Conservation (phyloP, 2,797 vertebrate species). For the Lithobates sylvaticus region DNA sequence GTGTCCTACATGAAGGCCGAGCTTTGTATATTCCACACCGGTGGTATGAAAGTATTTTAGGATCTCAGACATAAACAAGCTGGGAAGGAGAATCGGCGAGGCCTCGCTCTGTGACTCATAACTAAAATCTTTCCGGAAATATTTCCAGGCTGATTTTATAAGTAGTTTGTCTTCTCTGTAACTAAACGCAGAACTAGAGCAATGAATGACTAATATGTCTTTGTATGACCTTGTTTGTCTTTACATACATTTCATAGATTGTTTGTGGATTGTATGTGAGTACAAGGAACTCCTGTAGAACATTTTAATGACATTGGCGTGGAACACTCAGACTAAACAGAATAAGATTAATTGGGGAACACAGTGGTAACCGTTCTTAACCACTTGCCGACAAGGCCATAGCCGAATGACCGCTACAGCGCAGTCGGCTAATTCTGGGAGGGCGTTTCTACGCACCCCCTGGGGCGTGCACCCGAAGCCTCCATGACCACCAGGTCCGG, state of each 20-base stretch:
- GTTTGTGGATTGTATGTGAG: too few species aligned
- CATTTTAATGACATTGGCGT: too few species aligned
- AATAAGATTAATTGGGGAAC: too few species aligned
- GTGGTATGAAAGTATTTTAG: conserved; percentile 40
- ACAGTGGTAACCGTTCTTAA: too few species aligned
- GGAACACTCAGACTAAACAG: too few species aligned
- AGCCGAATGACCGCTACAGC: too few species aligned
- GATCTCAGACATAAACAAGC: conserved; percentile 52
- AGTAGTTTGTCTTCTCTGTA: conserved; percentile 5
- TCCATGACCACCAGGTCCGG: too few species aligned
- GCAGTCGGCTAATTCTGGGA: too few species aligned
- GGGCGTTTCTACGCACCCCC: too few species aligned
- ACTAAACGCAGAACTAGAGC: conserved; percentile 11
- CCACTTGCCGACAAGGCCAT: too few species aligned
- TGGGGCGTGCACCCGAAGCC: too few species aligned
- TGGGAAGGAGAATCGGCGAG: conserved; percentile 28
- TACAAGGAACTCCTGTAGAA: too few species aligned
- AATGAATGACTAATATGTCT: neutral
- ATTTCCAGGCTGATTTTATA: conserved; percentile 23
- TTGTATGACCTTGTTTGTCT: neutral
- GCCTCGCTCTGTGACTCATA: conserved; percentile 38
- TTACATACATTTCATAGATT: neutral
- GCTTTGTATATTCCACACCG: neutral
- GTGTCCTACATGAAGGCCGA: neutral
- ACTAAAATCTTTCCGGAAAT: conserved; percentile 50